A percentile compares a stretch with the other conserved stretches of the same genome.
Evolutionary conservation across 2,888 invertebrate genomes (phyloP).

Genomic region (Cerceris ruficornis): DNA sequence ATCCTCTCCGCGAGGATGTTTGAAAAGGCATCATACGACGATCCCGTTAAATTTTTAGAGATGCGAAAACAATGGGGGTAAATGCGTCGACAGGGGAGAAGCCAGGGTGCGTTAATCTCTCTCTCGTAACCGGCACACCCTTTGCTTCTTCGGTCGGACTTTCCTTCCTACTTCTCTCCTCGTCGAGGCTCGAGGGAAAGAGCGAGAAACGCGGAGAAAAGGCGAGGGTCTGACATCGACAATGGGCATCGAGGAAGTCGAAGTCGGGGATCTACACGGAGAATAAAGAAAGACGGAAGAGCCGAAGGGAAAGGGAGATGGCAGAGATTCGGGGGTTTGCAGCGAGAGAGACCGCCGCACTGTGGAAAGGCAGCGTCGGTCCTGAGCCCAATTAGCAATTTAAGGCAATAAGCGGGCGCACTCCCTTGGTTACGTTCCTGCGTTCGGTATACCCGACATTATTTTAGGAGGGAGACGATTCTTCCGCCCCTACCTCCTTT

Average conservation of each 20-base stretch:
- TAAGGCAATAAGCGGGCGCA: constrained; percentile 76
- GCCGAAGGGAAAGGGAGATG: constrained; percentile 20
- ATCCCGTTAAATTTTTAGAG: constrained; percentile 65
- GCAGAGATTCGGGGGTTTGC: constrained; percentile 25
- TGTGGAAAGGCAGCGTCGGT: constrained; percentile 67
- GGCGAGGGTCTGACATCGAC: constrained; percentile 63
- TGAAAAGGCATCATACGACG: constrained; percentile 56
- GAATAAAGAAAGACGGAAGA: constrained; percentile 40
- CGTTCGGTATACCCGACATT: constrained; percentile 63
- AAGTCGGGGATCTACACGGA: constrained; percentile 56
- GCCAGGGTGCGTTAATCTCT: constrained; percentile 66
- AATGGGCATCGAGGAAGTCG: constrained; percentile 68
- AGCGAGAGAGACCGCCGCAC: constrained; percentile 54
- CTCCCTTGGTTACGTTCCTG: constrained; percentile 61
- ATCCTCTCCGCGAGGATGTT: constrained; percentile 33
- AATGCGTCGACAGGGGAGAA: constrained; percentile 60
- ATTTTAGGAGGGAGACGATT: constrained; percentile 62
- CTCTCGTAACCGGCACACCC: constrained; percentile 41
- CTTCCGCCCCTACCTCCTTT: constrained; percentile 31
- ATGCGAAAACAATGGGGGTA: constrained; percentile 68
- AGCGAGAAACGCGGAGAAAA: constrained; percentile 25
- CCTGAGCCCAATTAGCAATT: constrained; percentile 78
- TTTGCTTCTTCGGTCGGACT: constrained; percentile 32
- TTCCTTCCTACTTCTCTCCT: constrained; percentile 31
- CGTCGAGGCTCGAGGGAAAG: constrained; percentile 7